Percentiles rank a stretch among this genome's conserved stretches.
These are phyloP conservation scores for Erynnis tages DNA, from an alignment of 2,888 invertebrate species.

Conservation along the genomic window DNA sequence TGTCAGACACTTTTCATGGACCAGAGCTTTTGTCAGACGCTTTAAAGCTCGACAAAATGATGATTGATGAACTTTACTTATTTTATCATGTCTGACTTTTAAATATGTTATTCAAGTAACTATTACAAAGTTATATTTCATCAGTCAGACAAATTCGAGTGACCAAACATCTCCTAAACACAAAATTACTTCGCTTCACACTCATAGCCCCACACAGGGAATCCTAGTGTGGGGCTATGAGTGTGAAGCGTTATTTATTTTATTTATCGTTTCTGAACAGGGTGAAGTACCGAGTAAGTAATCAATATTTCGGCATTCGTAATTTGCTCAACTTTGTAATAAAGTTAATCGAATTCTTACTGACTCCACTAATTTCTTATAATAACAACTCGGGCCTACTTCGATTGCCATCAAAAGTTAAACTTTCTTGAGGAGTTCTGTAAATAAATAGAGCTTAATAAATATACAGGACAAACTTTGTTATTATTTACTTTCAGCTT, in stretches of 20 bases:
- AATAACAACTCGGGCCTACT: conserved; percentile 3
- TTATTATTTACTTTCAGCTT: neutral
- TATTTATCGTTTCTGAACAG: neutral
- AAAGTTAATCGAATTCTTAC: conserved; percentile 1
- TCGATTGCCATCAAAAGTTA: conserved; percentile 7
- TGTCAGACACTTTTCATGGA: no score
- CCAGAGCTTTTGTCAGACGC: no score
- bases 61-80: no score
- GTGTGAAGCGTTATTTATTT: no score
- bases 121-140: no score
- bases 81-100: no score
- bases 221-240: neutral
- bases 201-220: neutral
- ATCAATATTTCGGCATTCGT: neutral
- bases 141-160: no score
- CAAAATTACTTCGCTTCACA: no score
- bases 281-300: neutral
- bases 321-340: neutral
- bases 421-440: neutral
- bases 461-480: neutral
- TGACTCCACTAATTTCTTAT: conserved; percentile 6
- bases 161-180: no score
- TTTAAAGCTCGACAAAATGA: no score
- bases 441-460: conserved; percentile 7
- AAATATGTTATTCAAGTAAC: no score